Conservation (phyloP, 2,113 vertebrate genomes). For the Rattus rattus region DNA sequence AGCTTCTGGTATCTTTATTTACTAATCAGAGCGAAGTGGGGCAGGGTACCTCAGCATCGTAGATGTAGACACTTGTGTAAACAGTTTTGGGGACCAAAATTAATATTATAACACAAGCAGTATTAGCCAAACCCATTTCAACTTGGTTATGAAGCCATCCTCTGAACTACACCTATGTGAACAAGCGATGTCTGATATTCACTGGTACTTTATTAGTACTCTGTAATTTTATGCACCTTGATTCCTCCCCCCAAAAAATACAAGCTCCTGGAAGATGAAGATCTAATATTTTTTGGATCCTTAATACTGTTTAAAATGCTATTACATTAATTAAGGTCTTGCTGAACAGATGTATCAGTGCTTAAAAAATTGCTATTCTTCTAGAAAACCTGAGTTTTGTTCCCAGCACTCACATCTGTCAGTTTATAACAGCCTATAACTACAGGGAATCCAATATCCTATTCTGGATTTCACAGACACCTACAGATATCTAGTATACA, state of each 20-base stretch:
- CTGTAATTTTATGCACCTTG: background rate
- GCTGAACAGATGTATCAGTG: background rate
- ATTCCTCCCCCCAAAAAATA: background rate
- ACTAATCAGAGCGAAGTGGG: too few species aligned
- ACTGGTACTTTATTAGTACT: background rate
- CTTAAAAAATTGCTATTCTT: background rate
- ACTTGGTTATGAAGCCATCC: background rate
- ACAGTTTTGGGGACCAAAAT: too few species aligned
- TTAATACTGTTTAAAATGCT: too few species aligned
- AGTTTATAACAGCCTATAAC: background rate
- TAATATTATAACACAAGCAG: too few species aligned
- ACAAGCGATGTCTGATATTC: background rate
- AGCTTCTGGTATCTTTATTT: too few species aligned
- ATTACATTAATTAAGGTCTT: background rate
- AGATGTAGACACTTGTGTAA: too few species aligned
- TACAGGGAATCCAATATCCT: background rate
- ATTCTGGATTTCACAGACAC: background rate
- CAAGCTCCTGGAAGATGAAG: background rate
- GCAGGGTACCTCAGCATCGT: too few species aligned
- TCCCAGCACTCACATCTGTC: background rate
- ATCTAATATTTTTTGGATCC: background rate
- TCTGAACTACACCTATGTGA: background rate
- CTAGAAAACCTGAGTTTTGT: background rate
- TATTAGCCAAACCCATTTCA: background rate
- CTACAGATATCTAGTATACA: background rate